Conservation (phyloP, 64 coral and sea anemone species). For the Anthopleura sola region DNA sequence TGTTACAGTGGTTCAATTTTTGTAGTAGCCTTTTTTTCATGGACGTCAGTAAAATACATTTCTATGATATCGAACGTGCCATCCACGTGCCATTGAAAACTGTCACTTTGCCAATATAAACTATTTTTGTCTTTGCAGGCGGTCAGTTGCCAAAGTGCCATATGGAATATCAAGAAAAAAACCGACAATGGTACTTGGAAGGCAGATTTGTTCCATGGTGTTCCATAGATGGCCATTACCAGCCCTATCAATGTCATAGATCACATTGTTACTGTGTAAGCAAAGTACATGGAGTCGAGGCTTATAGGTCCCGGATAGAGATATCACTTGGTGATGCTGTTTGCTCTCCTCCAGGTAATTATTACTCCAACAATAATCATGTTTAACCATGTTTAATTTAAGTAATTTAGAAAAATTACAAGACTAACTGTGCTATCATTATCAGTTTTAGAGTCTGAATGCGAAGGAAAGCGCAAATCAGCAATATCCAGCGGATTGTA, state of each 20-base stretch:
- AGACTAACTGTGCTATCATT: too few species aligned
- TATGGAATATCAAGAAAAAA: slow-evolving; percentile 14
- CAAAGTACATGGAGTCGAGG: slow-evolving; percentile 6
- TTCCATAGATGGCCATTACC: slow-evolving; percentile 54
- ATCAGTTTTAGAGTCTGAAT: slow-evolving; percentile 1
- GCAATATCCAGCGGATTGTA: background rate
- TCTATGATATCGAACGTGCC: too few species aligned
- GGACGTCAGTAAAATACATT: too few species aligned
- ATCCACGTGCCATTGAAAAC: too few species aligned
- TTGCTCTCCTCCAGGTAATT: background rate
- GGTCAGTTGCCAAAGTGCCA: slow-evolving; percentile 10
- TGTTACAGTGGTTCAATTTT: too few species aligned
- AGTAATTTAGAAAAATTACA: too few species aligned
- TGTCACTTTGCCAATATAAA: too few species aligned
- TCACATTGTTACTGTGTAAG: slow-evolving; percentile 73
- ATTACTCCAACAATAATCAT: background rate
- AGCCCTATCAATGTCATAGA: slow-evolving; percentile 54
- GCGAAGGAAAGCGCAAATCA: background rate
- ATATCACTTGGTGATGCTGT: slow-evolving; percentile 14
- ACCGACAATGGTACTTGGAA: slow-evolving; percentile 13
- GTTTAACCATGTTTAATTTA: background rate
- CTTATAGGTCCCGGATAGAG: slow-evolving; percentile 9
- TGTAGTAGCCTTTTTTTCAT: too few species aligned
- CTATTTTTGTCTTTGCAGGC: background rate
- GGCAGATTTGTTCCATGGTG: slow-evolving; percentile 57